These are phyloP conservation scores for Patiria pectinifera DNA, from an alignment of 53 echinoderm and acorn worm species.

Conservation along the genomic window DNA sequence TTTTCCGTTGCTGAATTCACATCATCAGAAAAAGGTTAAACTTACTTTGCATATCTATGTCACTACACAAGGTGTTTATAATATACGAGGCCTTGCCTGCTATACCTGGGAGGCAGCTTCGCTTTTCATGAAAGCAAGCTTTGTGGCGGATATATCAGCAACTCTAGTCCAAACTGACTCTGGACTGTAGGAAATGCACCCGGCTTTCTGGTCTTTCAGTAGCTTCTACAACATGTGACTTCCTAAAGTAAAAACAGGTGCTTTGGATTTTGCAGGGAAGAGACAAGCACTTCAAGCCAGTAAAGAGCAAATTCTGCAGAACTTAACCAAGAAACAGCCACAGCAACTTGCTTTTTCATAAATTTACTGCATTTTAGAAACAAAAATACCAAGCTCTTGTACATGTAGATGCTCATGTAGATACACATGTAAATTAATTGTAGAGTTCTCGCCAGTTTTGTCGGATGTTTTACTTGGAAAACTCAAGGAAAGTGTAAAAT, in stretches of 20 bases:
- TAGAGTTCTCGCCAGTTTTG: background rate
- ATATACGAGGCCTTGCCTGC: background rate
- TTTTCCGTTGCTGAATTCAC: background rate
- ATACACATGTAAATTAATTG: background rate
- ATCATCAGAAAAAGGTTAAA: background rate
- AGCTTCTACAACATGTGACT: too few species aligned
- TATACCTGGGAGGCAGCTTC: too few species aligned
- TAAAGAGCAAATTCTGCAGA: too few species aligned
- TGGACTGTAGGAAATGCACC: too few species aligned
- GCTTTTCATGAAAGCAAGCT: too few species aligned
- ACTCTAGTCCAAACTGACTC: too few species aligned
- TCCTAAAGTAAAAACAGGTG: too few species aligned
- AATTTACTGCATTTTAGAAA: background rate
- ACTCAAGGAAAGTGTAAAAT: too few species aligned
- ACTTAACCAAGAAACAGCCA: too few species aligned
- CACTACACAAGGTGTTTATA: background rate
- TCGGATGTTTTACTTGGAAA: background rate
- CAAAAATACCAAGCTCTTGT: background rate
- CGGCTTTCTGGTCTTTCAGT: background rate
- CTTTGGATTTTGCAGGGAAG: too few species aligned
- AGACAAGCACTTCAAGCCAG: too few species aligned
- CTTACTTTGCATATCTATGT: background rate
- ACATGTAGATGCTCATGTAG: conserved; percentile 1
- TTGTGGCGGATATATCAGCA: too few species aligned
- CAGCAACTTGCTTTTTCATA: background rate